Evolutionary conservation across 2,797 vertebrate genomes (phyloP).

Genomic region (Tamandua tetradactyla): DNA sequence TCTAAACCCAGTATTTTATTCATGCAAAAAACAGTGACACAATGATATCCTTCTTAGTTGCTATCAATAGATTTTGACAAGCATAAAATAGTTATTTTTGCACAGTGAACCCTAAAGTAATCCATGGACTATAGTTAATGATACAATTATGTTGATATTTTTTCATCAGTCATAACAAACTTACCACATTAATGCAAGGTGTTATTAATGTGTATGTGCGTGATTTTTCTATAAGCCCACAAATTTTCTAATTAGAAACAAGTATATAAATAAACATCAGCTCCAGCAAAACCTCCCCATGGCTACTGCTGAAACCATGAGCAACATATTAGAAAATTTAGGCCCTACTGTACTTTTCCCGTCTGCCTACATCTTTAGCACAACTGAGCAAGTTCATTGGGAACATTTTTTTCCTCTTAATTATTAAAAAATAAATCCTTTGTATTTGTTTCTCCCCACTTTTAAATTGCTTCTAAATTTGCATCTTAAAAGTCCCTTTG

Average conservation of each 20-base stretch:
- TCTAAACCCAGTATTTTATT: constrained; percentile 35
- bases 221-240: too few relatives aligned
- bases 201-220: too few relatives aligned
- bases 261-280: not conserved
- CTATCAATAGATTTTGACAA: constrained; percentile 36
- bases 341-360: not conserved
- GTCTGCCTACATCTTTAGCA: not conserved
- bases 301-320: not conserved
- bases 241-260: not conserved
- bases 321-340: not conserved
- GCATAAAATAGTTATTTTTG: not conserved
- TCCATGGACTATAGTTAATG: too few relatives aligned
- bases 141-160: too few relatives aligned
- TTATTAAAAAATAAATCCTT: not conserved
- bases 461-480: constrained; percentile 29
- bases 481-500: not conserved
- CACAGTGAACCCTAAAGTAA: too few relatives aligned
- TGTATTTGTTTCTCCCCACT: not conserved
- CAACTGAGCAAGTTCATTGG: not conserved
- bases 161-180: too few relatives aligned
- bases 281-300: not conserved
- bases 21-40: not conserved
- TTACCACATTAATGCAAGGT: too few relatives aligned
- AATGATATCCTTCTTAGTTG: not conserved
- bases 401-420: not conserved